A percentile compares a stretch with the other conserved stretches of the same genome.
Evolutionary conservation across 1,140 invertebrate genomes (phyloP).

Genomic region (Dendrolimus punctatus): DNA sequence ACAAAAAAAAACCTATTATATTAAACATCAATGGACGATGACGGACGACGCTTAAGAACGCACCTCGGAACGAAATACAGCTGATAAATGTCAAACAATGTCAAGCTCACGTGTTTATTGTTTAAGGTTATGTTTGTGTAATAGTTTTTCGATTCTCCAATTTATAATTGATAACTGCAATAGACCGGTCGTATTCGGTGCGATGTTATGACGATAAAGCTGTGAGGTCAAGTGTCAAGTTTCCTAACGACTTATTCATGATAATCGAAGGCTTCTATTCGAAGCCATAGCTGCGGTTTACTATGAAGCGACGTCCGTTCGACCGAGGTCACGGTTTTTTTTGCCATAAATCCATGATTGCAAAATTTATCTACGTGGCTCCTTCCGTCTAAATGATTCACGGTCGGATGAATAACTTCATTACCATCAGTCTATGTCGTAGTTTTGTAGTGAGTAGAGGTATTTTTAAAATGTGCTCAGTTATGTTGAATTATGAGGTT

Average conservation of each 20-base stretch:
- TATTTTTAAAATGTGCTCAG: constrained; percentile 42
- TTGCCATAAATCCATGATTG: constrained; percentile 21
- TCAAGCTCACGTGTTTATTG: constrained; percentile 13
- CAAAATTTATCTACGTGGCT: constrained; percentile 9
- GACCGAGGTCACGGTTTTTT: constrained; percentile 26
- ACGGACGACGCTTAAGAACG: too few relatives aligned
- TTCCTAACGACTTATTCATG: constrained; percentile 24
- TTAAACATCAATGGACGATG: too few relatives aligned
- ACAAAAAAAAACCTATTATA: too few relatives aligned
- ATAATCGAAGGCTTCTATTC: too few relatives aligned
- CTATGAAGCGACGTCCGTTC: constrained; percentile 2
- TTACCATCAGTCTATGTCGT: constrained; percentile 26
- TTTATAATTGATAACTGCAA: constrained; percentile 4
- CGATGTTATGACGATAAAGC: constrained; percentile 17
- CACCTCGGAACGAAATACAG: not conserved
- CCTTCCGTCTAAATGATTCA: constrained; percentile 13
- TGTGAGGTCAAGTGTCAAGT: constrained; percentile 39
- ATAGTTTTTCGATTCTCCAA: constrained; percentile 8
- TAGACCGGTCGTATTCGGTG: constrained; percentile 23
- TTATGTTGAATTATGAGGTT: constrained; percentile 47
- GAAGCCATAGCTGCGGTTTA: constrained; percentile 4
- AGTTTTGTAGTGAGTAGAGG: constrained; percentile 32
- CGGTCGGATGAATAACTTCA: constrained; percentile 36
- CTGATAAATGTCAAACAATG: constrained; percentile 7
- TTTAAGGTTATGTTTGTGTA: constrained; percentile 31